A percentile compares a stretch with the other conserved stretches of the same genome.
Conservation (phyloP, 2,797 vertebrate species). For the Sebastes reedi region DNA sequence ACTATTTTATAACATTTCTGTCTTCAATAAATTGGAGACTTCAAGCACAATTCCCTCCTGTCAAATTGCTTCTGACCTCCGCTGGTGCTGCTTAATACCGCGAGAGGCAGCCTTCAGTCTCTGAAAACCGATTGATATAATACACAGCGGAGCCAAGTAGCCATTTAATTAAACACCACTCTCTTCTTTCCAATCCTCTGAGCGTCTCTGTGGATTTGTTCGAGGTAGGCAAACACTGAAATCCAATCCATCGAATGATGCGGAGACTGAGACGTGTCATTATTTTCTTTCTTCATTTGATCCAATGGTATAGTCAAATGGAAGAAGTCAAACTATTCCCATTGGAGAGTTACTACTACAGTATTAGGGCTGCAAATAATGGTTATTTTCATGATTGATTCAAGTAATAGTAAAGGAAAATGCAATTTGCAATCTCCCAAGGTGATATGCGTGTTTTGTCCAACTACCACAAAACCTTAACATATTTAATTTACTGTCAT, state of each 20-base stretch:
- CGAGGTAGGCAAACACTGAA: background rate
- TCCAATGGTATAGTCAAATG: background rate
- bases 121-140: background rate
- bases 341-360: no score
- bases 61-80: conserved; percentile 32
- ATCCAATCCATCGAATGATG: background rate
- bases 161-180: conserved; percentile 22
- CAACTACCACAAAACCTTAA: background rate
- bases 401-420: background rate
- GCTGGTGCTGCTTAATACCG: background rate
- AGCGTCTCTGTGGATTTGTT: background rate
- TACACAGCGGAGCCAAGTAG: background rate
- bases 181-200: background rate
- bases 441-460: background rate
- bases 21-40: background rate
- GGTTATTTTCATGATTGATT: background rate
- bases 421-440: background rate
- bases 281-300: background rate
- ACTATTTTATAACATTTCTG: background rate
- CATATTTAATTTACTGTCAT: background rate
- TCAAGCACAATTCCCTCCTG: background rate
- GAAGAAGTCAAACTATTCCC: background rate
- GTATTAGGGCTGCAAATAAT: background rate
- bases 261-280: background rate
- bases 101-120: background rate